Evolutionary conservation across 2,797 vertebrate species (phyloP), one percentile per base, ranked within the genome.

Genomic region (Psittacula echo): DNA sequence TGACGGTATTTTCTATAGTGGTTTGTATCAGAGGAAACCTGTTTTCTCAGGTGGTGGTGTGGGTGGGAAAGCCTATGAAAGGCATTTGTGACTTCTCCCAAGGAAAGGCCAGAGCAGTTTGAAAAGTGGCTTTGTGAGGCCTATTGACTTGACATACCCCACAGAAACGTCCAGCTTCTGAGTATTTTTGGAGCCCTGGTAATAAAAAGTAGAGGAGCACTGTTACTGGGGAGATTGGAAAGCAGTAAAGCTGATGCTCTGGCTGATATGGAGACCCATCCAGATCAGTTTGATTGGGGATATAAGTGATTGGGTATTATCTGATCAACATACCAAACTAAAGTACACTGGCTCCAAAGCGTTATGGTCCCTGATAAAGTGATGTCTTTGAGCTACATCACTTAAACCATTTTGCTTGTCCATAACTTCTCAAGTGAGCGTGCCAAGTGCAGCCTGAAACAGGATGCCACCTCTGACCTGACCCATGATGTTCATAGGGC

Each of bases 181-280:
- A 42, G 15, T 68, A 37, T 16, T 18, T 89, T 77, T 77, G 41
- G 24, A 91, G 53, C 29, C 7, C 20, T 54, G 32, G 32, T 48
- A 58, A 8, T n/a, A 20, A 51, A 91, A 79, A 39, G 13, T 48
- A 44, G 22, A 39, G 37, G 29, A 61, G 5, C 11, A n/a, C 9
- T 1, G 0, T 53, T 64, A n/a, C 42, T 21, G 15, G 23, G 7
- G 3, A 9, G 18, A 64, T 7, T 0, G 0, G 10, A 21, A 9
- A 75, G 16, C 4, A 2, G 26, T 24, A 44, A 64, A 37, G 21
- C 7, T 32, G 27, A 19, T 42, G 27, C n/a, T 74, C n/a, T 82
- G 48, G 60, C 41, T 80, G 11, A 9, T 37, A 11, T 3, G 11
- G 9, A 24, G 5, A 64, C 19, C 23, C 20, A 61, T 51, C 11